Percentiles rank a stretch among this genome's conserved stretches.
These are phyloP conservation scores for Drosophila robusta DNA, from an alignment of 2,888 invertebrate species.

Conservation along the genomic window DNA sequence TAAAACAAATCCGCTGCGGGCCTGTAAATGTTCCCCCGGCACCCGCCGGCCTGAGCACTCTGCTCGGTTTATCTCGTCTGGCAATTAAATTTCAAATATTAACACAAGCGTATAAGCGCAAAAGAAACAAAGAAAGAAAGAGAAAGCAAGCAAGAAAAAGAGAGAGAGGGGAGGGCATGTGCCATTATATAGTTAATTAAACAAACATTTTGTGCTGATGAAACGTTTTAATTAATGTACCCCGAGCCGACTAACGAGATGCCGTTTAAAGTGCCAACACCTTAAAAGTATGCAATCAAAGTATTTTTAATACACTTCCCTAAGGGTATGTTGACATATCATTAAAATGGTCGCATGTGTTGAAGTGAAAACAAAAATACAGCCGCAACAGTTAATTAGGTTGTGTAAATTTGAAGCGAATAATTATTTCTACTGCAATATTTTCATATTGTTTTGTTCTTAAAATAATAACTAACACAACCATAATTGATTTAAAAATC, in stretches of 20 bases:
- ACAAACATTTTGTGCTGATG: conserved; percentile 75
- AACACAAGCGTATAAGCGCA: conserved; percentile 49
- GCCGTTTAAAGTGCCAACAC: conserved; percentile 48
- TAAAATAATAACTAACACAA: too few species aligned
- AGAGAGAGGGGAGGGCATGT: conserved; percentile 36
- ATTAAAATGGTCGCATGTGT: too few species aligned
- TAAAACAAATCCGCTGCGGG: conserved; percentile 80
- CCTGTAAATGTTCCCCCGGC: conserved; percentile 60
- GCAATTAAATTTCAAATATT: conserved; percentile 79
- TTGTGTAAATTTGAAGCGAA: too few species aligned
- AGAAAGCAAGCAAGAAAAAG: not conserved
- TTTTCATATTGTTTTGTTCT: too few species aligned
- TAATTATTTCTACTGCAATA: too few species aligned
- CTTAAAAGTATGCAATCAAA: conserved; percentile 65
- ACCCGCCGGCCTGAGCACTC: conserved; percentile 3
- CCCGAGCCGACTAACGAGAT: conserved; percentile 39
- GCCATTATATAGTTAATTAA: conserved; percentile 77
- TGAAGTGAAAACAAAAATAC: too few species aligned
- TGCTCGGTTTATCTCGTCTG: conserved; percentile 36
- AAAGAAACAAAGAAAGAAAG: conserved; percentile 5
- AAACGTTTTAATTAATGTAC: conserved; percentile 76
- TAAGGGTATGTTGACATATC: not conserved
- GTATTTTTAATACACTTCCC: conserved; percentile 28
- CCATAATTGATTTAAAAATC: too few species aligned
- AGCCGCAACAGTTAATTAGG: too few species aligned